Evolutionary conservation across 2,888 invertebrate species (phyloP).

Genomic region (Amiota mariae): DNA sequence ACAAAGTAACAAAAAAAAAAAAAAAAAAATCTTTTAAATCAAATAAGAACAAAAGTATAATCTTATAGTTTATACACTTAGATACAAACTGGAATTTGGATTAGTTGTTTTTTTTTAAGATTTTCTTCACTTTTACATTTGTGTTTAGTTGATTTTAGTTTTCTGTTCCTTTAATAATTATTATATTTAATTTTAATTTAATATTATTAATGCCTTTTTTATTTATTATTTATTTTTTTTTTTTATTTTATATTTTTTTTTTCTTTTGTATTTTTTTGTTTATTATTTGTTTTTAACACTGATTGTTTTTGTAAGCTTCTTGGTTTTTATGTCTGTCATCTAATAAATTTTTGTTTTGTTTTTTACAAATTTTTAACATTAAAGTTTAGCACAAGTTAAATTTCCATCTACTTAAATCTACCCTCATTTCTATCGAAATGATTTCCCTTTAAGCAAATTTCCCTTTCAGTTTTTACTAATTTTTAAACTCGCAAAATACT

Average conservation of each 20-base stretch:
- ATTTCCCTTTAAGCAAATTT: too few relatives aligned
- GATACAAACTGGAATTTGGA: not conserved
- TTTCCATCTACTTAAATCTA: conserved; percentile 30
- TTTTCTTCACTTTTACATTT: too few relatives aligned
- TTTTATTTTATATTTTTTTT: conserved; percentile 34
- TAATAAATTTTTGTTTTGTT: conserved; percentile 54
- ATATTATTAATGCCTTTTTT: conserved; percentile 11
- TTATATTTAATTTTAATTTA: conserved; percentile 9
- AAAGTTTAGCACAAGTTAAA: conserved; percentile 45
- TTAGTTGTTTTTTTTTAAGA: not conserved
- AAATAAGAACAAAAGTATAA: conserved; percentile 1
- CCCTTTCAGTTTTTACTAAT: too few relatives aligned
- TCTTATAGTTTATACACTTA: conserved; percentile 4
- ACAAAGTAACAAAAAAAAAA: too few relatives aligned
- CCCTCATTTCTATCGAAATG: conserved; percentile 26
- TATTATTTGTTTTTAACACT: conserved; percentile 68
- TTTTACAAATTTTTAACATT: conserved; percentile 64
- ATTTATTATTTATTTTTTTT: conserved; percentile 31
- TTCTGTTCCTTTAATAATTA: not conserved
- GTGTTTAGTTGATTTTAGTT: not conserved
- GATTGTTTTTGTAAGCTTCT: conserved; percentile 73
- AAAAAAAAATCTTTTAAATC: too few relatives aligned
- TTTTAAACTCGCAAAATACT: not conserved
- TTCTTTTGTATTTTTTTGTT: conserved; percentile 32
- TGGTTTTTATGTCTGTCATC: conserved; percentile 63